Evolutionary conservation across 2,113 vertebrate species (phyloP).

Genomic region (Hucho hucho): DNA sequence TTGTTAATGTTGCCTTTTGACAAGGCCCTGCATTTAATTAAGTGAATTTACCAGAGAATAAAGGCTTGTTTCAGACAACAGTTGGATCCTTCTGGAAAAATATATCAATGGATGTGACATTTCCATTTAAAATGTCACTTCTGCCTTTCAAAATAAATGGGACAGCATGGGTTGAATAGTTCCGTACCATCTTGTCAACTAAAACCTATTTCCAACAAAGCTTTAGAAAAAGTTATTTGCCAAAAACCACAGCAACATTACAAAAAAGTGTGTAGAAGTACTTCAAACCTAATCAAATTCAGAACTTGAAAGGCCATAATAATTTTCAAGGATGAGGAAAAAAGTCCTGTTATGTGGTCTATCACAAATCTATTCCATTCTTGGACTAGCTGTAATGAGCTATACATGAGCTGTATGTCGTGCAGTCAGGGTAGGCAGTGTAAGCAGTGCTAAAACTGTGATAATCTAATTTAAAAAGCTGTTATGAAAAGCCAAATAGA

Average conservation of each 20-base stretch:
- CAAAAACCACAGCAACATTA: background rate
- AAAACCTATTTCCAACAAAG: background rate
- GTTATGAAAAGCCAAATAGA: too few relatives aligned
- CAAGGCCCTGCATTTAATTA: constrained; percentile 93
- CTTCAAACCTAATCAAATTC: too few relatives aligned
- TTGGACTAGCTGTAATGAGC: too few relatives aligned
- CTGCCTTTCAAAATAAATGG: constrained; percentile 14
- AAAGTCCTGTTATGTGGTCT: background rate
- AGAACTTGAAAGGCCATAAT: too few relatives aligned
- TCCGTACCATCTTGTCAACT: background rate
- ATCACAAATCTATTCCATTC: too few relatives aligned
- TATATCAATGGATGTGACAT: constrained; percentile 39
- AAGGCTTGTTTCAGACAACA: constrained; percentile 84
- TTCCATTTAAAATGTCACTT: constrained; percentile 44
- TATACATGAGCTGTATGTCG: background rate
- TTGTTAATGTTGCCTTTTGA: constrained; percentile 90
- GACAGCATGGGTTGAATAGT: background rate
- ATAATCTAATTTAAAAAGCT: too few relatives aligned
- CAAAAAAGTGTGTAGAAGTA: background rate
- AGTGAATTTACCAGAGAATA: constrained; percentile 89
- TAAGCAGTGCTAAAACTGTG: too few relatives aligned
- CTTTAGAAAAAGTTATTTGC: too few relatives aligned
- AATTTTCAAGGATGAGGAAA: too few relatives aligned
- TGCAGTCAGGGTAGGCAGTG: too few relatives aligned
- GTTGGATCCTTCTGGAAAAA: constrained; percentile 79